Evolutionary conservation across 2,113 vertebrate genomes (phyloP).

Genomic region (Pyrgilauda ruficollis): DNA sequence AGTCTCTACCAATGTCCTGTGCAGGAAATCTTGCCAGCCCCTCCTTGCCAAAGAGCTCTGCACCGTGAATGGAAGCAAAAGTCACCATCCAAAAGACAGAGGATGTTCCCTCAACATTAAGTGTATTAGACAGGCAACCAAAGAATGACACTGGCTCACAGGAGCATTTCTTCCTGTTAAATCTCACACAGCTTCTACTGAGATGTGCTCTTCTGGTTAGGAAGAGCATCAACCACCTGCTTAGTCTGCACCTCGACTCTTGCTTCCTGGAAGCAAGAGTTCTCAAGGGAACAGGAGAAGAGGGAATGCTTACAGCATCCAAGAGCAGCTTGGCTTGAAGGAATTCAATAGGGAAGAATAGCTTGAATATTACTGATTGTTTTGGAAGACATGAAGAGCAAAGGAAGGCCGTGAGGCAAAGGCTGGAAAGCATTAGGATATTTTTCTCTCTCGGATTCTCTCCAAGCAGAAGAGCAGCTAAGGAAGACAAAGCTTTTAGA

Average conservation of each 20-base stretch:
- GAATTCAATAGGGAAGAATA: neutral
- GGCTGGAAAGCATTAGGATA: neutral
- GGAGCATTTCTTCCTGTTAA: neutral
- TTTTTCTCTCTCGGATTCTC: neutral
- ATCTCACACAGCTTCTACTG: neutral
- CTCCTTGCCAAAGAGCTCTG: neutral
- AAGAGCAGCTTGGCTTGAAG: neutral
- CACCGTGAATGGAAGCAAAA: slow-evolving; percentile 20
- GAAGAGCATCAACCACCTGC: neutral
- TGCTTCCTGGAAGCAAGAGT: neutral
- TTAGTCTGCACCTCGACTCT: neutral
- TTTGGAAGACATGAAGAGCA: neutral
- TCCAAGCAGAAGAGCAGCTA: neutral
- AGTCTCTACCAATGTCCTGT: neutral
- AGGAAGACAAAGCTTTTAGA: slow-evolving; percentile 19
- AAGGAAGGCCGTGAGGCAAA: neutral
- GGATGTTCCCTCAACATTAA: neutral
- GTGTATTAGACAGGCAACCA: neutral
- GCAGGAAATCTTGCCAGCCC: neutral
- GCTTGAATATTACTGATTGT: neutral
- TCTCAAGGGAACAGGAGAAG: neutral
- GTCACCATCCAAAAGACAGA: neutral
- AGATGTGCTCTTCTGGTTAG: neutral
- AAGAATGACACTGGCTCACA: neutral
- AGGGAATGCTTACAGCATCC: neutral